phyloP scores from a whole-genome alignment of 2,797 vertebrate genomes.

The Pangasius sanitwongsei region DNA sequence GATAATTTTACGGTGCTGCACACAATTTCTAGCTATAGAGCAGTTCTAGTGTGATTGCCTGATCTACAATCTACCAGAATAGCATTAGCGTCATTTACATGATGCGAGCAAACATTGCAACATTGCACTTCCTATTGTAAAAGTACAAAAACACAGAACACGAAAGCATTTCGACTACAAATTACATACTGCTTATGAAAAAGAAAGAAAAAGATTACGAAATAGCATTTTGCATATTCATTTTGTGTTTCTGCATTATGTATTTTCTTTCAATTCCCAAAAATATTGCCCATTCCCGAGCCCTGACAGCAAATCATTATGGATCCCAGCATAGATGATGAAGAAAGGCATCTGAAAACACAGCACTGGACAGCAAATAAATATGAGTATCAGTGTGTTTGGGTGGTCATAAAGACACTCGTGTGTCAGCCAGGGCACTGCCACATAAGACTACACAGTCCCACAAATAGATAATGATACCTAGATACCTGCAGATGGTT shows the following conservation, averaged over 20 bases:
- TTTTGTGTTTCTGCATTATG: background rate
- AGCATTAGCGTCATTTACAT: background rate
- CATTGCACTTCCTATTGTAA: background rate
- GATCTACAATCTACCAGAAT: background rate
- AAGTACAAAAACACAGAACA: background rate
- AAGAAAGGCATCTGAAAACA: slow-evolving; percentile 53
- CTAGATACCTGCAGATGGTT: slow-evolving; percentile 62
- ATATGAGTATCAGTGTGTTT: slow-evolving; percentile 59
- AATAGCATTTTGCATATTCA: background rate
- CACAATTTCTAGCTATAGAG: background rate
- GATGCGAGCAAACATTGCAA: too few species aligned
- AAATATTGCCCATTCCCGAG: background rate
- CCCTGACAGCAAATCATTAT: slow-evolving; percentile 12
- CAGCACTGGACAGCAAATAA: slow-evolving; percentile 29
- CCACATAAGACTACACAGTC: slow-evolving; percentile 59
- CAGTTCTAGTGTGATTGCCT: background rate
- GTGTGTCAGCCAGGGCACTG: slow-evolving; percentile 54
- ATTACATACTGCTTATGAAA: background rate
- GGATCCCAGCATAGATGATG: slow-evolving; percentile 43
- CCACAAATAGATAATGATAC: slow-evolving; percentile 45
- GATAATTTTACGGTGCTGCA: background rate
- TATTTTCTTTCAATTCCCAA: background rate
- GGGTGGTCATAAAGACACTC: slow-evolving; percentile 65
- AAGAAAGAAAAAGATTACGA: too few species aligned
- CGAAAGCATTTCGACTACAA: background rate